Conservation (phyloP, 92 coral and sea anemone species). For the Palythoa grandis region DNA sequence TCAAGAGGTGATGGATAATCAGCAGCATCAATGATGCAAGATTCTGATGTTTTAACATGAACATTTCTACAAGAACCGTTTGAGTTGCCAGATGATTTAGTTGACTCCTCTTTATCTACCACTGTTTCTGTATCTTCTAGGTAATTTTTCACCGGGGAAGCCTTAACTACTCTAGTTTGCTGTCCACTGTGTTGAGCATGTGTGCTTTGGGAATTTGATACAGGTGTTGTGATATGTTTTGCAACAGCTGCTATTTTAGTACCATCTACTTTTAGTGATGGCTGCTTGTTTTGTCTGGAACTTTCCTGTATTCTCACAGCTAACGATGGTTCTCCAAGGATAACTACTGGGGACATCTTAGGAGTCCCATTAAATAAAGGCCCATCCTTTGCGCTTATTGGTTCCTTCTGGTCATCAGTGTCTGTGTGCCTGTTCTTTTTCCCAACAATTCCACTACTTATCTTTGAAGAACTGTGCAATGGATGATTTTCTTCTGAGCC, state of each 20-base stretch:
- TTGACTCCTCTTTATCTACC: background rate
- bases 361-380: background rate
- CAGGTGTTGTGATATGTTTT: background rate
- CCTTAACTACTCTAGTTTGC: background rate
- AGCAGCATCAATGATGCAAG: background rate
- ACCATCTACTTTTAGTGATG: background rate
- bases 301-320: background rate
- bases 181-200: background rate
- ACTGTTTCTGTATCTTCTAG: background rate
- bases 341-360: background rate
- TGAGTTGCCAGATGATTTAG: background rate
- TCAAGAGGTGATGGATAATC: background rate
- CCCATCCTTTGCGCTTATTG: constrained; percentile 10
- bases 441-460: background rate
- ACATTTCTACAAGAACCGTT: background rate
- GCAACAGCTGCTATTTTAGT: background rate
- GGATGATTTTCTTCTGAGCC: background rate
- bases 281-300: background rate
- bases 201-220: background rate
- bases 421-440: background rate
- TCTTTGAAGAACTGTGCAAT: background rate
- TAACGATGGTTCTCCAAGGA: background rate
- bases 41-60: background rate
- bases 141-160: background rate
- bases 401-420: constrained; percentile 6